Base-by-base conservation (phyloP, 2,797 vertebrate genomes). In the Anguilla anguilla region DNA sequence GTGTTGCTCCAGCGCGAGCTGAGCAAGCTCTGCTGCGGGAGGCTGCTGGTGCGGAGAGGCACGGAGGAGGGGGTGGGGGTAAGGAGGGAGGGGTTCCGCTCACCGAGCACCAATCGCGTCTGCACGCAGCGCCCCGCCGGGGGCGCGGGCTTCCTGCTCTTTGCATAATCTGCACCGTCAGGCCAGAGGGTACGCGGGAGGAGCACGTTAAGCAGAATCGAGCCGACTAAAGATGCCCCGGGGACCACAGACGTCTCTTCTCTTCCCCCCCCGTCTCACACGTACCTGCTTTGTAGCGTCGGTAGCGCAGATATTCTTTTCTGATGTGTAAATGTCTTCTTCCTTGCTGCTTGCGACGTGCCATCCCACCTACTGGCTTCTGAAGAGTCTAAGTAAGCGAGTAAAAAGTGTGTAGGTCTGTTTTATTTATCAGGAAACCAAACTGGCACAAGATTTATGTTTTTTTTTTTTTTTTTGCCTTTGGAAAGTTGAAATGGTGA, bases 121-220 rank as follows among this genome's bases (percentile, higher is more conserved):
- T 39, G 77, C 87, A 77, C 82, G 53, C 87, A 87, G 61, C 43
- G 82, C 82, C 87, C 82, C 82, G 39, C 9, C 83, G 72, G 72
- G 86, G 85, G 84, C 85, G 51, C 31, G 46, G 51, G 67, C 81
- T 87, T 82, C 83, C 53, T 67, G 43, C 61, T 84, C 83, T 89
- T 83, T 69, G 53, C 83, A 86, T 88, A 87, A 88, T 90, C 86
- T 89, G 59, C 82, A 35, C 64, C 88, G 86, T 35, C 87, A 82
- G 74, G 85, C 82, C 85, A 81, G 86, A 85, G 79, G 72, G 87
- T 79, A 46, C 67, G n/a, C 69, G 69, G 85, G 81, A 81, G 64
- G 88, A 89, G 88, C 83, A 83, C 49, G 79, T 86, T 81, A 84
- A 84, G 28, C 53, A 84, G 61, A 83, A 84, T 10, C 25, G 15